These are phyloP conservation scores for Ptiloglossa arizonensis DNA, from an alignment of 1,140 invertebrate genomes.

Conservation along the genomic window DNA sequence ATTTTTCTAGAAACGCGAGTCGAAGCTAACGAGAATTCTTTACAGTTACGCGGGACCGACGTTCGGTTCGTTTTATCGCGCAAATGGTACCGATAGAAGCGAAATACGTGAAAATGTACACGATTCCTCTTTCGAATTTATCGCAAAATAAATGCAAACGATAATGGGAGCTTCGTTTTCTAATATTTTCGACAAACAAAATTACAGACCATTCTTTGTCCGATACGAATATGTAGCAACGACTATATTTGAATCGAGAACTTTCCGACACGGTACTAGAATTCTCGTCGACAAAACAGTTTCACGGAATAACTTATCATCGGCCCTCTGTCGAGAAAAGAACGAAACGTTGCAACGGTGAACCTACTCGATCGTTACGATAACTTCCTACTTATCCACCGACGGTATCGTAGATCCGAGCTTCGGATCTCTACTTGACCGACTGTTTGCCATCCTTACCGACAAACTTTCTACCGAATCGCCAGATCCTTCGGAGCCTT, in stretches of 20 bases:
- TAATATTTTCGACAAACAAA: no score
- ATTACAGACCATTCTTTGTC: no score
- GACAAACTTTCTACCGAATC: background rate
- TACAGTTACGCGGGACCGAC: no score
- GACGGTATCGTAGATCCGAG: background rate
- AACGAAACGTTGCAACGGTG: background rate
- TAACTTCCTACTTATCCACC: slow-evolving; percentile 3
- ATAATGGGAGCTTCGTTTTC: no score
- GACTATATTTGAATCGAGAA: no score
- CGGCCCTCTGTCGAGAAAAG: background rate
- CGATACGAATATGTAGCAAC: no score
- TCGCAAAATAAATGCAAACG: no score
- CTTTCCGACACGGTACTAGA: no score
- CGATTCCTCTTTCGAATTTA: no score
- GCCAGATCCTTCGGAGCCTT: background rate
- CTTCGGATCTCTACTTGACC: background rate
- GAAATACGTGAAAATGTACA: no score
- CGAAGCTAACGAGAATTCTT: background rate
- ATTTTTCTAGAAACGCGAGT: slow-evolving; percentile 13
- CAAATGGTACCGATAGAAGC: no score
- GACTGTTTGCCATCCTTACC: slow-evolving; percentile 1
- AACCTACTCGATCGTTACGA: background rate
- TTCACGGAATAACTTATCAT: background rate
- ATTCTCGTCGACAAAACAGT: background rate
- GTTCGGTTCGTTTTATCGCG: no score